Evolutionary conservation across 1,140 invertebrate genomes (phyloP).

Genomic region (Drosophila mojavensis): DNA sequence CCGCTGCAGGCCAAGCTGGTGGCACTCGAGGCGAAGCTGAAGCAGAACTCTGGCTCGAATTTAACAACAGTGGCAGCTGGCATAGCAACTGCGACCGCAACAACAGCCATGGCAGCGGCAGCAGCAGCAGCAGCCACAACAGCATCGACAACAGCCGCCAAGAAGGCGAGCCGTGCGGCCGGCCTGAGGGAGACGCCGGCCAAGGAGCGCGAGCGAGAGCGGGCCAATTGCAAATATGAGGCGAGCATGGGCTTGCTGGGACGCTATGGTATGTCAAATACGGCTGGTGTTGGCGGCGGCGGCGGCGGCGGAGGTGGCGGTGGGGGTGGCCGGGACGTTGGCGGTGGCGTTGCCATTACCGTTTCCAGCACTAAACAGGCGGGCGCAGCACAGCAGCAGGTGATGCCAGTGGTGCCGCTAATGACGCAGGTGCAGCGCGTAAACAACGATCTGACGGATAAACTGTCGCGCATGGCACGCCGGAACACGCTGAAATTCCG

Average conservation of each 20-base stretch:
- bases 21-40: constrained; percentile 24
- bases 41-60: constrained; percentile 11
- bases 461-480: constrained; percentile 37
- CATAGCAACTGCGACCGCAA: neutral
- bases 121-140: neutral
- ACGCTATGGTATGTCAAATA: constrained; percentile 16
- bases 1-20: constrained; percentile 27
- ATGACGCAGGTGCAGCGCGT: constrained; percentile 30
- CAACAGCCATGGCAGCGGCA: neutral
- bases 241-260: constrained; percentile 20
- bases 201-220: constrained; percentile 1
- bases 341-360: too few species aligned
- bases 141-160: neutral
- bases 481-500: constrained; percentile 47
- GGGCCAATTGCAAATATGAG: constrained; percentile 13
- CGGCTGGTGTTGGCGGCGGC: neutral
- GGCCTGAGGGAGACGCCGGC: neutral
- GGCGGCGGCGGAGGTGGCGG: neutral
- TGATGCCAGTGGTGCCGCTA: constrained; percentile 8
- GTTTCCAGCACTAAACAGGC: too few species aligned
- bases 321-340: too few species aligned
- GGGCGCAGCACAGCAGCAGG: neutral
- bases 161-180: neutral
- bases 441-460: constrained; percentile 45
- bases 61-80: neutral